Evolutionary conservation across 2,113 vertebrate species (phyloP), one percentile per base, ranked within the genome.

Genomic region (Leptodactylus fuscus): DNA sequence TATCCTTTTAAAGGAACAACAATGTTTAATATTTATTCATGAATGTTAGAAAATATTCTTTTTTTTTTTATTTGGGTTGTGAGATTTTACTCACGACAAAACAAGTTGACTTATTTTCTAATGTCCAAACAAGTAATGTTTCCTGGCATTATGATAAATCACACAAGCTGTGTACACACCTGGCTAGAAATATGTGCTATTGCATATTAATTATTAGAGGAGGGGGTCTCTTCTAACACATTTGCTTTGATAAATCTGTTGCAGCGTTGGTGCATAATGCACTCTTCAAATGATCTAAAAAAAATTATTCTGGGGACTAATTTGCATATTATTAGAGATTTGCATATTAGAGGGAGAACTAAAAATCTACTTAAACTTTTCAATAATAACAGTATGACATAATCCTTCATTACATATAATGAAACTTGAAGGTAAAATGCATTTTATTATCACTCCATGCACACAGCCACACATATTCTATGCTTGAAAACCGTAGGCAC

Each of bases 111-210:
- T 71, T 41, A 3, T n/a, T 73, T 48, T 27, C 22, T 15, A 27
- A 16, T 48, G n/a, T 48, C 24, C 27, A 29, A 65, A 65, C 29
- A 65, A 32, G 60, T 65, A 65, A 65, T 16, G 60, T 74, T 74
- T 74, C 6, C 36, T 48, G 38, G 38, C 22, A 46, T 5, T 12
- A 48, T 46, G 22, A 74, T 8, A 46, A 48, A 74, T 74, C 22
- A 46, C 38, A 46, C 41, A 46, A 74, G 71, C 71, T 74, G 71
- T 74, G 71, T 16, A 74, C 71, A 74, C 71, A 74, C 71, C 71
- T 74, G 71, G 71, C n/a, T 44, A 74, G 5, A 74, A 24, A 74
- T 48, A 74, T 74, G 71, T 48, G n/a, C 41, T 15, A 46, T 24
- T 65, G 29, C 60, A 65, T 65, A 65, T 65, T 65, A 65, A 65